Evolutionary conservation across 35 echinoderm and acorn worm species (phyloP).

Genomic region (Diadema setosum): DNA sequence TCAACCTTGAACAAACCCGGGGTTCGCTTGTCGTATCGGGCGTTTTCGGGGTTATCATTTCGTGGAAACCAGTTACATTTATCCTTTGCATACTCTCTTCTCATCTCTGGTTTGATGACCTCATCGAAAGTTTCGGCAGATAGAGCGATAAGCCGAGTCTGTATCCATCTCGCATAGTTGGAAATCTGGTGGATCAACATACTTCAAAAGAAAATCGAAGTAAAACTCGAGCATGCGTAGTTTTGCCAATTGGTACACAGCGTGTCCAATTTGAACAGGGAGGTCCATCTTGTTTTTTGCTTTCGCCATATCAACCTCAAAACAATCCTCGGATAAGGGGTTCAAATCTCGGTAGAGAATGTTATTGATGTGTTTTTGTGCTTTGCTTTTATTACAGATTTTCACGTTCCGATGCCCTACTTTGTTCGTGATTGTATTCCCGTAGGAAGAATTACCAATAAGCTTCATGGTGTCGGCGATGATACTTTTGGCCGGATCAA

Average conservation of each 20-base stretch:
- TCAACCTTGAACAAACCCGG: constrained; percentile 54
- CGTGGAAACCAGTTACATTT: not conserved
- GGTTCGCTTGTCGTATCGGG: constrained; percentile 8
- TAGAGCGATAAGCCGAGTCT: constrained; percentile 13
- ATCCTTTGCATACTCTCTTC: not conserved
- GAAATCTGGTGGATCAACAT: not conserved
- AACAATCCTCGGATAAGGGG: not conserved
- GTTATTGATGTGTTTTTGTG: not conserved
- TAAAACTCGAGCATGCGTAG: not conserved
- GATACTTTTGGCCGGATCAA: not conserved
- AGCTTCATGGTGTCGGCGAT: constrained; percentile 23
- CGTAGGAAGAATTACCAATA: constrained; percentile 28
- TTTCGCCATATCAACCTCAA: not conserved
- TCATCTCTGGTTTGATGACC: not conserved
- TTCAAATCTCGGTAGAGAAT: not conserved
- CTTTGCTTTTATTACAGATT: not conserved
- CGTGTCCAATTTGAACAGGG: not conserved
- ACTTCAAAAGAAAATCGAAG: not conserved
- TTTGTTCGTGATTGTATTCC: constrained; percentile 38
- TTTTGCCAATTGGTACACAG: not conserved
- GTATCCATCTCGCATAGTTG: constrained; percentile 34
- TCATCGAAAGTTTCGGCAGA: not conserved
- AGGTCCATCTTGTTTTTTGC: too few species aligned
- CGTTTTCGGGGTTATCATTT: not conserved
- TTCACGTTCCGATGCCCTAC: constrained; percentile 9